These are phyloP conservation scores for Chauna torquata DNA, from an alignment of 2,113 vertebrate genomes.

Conservation along the genomic window DNA sequence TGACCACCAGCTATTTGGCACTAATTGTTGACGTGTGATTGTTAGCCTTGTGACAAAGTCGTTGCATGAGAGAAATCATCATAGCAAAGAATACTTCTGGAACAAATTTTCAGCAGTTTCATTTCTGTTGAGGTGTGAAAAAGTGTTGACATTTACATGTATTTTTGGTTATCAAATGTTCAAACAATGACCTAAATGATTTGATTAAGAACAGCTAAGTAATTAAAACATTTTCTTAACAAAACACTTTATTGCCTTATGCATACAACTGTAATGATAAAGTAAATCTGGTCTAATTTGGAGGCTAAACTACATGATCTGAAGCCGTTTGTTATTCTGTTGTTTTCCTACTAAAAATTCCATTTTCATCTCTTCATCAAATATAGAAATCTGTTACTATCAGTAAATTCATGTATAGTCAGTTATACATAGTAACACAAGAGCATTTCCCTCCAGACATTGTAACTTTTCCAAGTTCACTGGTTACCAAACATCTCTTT, in stretches of 20 bases:
- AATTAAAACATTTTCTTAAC: not conserved
- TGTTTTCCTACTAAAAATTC: conserved; percentile 52
- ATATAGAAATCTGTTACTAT: conserved; percentile 40
- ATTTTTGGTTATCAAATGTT: not conserved
- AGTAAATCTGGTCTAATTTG: not conserved
- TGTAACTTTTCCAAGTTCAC: not conserved
- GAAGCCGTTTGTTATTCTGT: conserved; percentile 2
- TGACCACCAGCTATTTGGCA: not conserved
- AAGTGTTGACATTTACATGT: not conserved
- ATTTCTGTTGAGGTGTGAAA: not conserved
- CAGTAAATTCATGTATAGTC: not conserved
- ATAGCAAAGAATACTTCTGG: not conserved
- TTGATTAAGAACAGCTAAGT: not conserved
- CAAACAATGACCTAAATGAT: not conserved
- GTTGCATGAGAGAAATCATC: not conserved
- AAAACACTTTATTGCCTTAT: not conserved
- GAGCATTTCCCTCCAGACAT: not conserved
- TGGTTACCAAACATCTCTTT: conserved; percentile 23
- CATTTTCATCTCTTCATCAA: conserved; percentile 39
- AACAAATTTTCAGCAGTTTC: not conserved
- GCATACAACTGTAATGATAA: not conserved
- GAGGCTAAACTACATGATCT: conserved; percentile 1
- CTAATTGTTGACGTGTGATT: not conserved
- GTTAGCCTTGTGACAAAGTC: not conserved
- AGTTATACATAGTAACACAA: not conserved